Evolutionary conservation across 2,113 vertebrate genomes (phyloP).

Genomic region (Esox niger): DNA sequence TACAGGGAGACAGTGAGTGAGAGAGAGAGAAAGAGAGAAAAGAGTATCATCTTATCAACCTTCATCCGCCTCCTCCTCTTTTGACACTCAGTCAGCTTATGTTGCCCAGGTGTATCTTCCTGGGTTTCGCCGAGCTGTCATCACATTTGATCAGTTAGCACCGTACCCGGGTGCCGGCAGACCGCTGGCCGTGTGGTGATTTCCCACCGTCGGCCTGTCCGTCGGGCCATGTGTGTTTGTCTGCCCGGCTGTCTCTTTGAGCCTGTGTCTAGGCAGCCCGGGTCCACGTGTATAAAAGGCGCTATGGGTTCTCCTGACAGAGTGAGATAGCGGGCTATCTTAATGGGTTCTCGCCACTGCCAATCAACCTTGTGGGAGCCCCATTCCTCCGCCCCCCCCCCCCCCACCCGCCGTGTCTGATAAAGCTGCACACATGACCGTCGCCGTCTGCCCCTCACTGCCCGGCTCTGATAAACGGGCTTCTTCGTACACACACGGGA

Average conservation of each 20-base stretch:
- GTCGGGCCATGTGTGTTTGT: background rate
- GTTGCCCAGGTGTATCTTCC: background rate
- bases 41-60: background rate
- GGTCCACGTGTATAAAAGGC: conserved; percentile 51
- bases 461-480: background rate
- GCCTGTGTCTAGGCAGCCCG: conserved; percentile 35
- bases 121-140: background rate
- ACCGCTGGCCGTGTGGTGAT: background rate
- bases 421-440: conserved; percentile 72
- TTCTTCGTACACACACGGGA: too few species aligned
- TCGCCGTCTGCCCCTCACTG: conserved; percentile 26
- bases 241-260: conserved; percentile 5
- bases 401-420: conserved; percentile 56
- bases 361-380: conserved; percentile 68
- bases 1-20: background rate
- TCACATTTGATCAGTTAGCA: background rate
- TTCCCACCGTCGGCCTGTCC: background rate
- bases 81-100: background rate
- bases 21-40: background rate
- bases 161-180: background rate
- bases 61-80: background rate
- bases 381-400: too few species aligned
- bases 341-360: conserved; percentile 69
- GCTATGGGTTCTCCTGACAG: conserved; percentile 49
- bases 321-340: conserved; percentile 69